These are phyloP conservation scores for Gouania willdenowi DNA, from an alignment of 2,797 vertebrate species.

Conservation along the genomic window DNA sequence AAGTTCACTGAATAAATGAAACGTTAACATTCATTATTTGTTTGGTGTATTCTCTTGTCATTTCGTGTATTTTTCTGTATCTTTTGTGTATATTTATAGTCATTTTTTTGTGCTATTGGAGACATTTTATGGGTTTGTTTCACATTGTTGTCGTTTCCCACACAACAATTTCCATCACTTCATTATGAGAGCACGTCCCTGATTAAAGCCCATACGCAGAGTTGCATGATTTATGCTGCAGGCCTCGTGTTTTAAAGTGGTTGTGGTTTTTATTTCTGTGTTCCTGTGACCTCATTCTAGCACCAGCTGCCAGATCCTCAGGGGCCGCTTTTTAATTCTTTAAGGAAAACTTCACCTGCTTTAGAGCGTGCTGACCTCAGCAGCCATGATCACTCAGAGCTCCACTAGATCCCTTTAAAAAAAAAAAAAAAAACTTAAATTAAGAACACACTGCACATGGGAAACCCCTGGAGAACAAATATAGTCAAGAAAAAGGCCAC, in stretches of 20 bases:
- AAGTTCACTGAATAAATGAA: too few species aligned
- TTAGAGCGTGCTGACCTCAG: conserved; percentile 36
- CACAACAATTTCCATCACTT: too few species aligned
- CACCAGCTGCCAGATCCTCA: conserved; percentile 27
- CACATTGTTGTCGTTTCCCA: too few species aligned
- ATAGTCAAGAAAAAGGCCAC: too few species aligned
- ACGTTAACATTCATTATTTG: too few species aligned
- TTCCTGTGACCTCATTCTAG: conserved; percentile 27
- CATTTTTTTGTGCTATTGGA: too few species aligned
- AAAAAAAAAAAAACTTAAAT: too few species aligned
- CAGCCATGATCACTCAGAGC: conserved; percentile 28
- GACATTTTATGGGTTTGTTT: too few species aligned
- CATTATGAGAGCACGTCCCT: not conserved
- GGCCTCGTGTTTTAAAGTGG: not conserved
- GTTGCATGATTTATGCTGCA: conserved; percentile 2
- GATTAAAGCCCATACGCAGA: conserved; percentile 4
- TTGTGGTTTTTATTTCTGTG: conserved; percentile 11
- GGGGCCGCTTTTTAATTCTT: conserved; percentile 11
- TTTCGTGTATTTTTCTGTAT: too few species aligned
- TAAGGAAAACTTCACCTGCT: conserved; percentile 33
- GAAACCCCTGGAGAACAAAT: conserved; percentile 31
- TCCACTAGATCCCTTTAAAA: conserved; percentile 25
- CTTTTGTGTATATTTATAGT: too few species aligned
- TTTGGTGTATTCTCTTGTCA: too few species aligned
- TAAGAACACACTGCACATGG: too few species aligned